These are phyloP conservation scores for Pocillopora meandrina DNA, from an alignment of 92 coral and sea anemone genomes.

Conservation along the genomic window DNA sequence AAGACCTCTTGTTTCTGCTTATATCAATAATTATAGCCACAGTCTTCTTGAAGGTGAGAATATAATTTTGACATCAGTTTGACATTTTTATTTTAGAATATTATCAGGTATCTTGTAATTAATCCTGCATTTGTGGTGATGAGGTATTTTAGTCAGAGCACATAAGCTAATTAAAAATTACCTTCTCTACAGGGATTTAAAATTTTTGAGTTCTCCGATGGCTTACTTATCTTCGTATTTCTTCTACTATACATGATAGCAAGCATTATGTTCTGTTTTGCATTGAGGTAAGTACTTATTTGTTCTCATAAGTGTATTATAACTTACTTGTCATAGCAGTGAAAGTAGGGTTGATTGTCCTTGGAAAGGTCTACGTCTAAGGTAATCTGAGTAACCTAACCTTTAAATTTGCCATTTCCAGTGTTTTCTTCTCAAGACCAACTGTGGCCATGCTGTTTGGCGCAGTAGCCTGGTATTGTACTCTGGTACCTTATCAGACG, in stretches of 20 bases:
- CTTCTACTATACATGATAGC: conserved; percentile 72
- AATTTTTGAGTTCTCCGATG: conserved; percentile 90
- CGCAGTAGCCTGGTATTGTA: conserved; percentile 82
- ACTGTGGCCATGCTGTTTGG: conserved; percentile 91
- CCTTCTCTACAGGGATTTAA: conserved; percentile 58
- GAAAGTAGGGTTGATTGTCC: too few relatives aligned
- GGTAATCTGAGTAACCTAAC: too few relatives aligned
- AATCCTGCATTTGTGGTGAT: too few relatives aligned
- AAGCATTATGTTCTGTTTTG: conserved; percentile 82
- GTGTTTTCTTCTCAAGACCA: conserved; percentile 93
- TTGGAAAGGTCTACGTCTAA: too few relatives aligned
- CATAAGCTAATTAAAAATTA: neutral
- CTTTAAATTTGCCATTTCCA: conserved; percentile 19
- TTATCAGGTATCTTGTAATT: too few relatives aligned
- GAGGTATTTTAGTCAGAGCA: neutral
- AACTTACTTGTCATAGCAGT: too few relatives aligned
- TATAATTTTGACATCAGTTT: too few relatives aligned
- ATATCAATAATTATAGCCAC: conserved; percentile 76
- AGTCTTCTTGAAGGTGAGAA: conserved; percentile 66
- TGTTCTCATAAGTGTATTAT: too few relatives aligned
- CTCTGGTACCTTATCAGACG: conserved; percentile 71
- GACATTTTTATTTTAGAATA: too few relatives aligned
- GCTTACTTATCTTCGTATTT: conserved; percentile 75
- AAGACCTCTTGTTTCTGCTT: conserved; percentile 76
- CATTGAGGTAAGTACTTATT: conserved; percentile 67